Base-by-base conservation (phyloP, 35 echinoderm and acorn worm species). In the Nesometra sesokonis region DNA sequence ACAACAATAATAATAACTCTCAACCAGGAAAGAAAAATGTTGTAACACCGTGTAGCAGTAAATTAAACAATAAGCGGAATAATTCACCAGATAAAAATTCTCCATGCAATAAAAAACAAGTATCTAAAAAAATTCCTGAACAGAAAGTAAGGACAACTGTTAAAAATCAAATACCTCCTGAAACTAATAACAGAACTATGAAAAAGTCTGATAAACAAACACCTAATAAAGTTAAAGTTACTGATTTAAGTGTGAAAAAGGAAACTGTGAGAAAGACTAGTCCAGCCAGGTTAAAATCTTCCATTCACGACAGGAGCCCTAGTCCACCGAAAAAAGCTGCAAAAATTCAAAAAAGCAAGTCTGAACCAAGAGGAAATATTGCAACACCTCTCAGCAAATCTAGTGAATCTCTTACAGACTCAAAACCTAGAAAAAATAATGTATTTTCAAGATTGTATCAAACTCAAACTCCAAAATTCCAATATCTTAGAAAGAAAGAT, bases 381-480 rank as follows among this genome's bases (percentile, higher is more conserved):
- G 35, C 80, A 19, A 35, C 33, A 5, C 32, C 80, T 32, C 31
- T 4, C 4, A 19, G 17, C 80, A 4, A 35, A 37, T 35, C 34
- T 13, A 83, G 21, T 39, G 36, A 29, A 30, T 23, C 81, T 30
- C 21, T 39, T 13, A 83, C 34, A 5, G 30, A 83, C 11, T 35
- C 81, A 83, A 30, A 35, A 13, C 1, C 80, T 21, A 21, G 33
- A 1, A 37, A 39, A 83, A 85, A 67, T 36, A 47, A 37, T 97
- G 94, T 97, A 30, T 97, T 91, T 93, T 97, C 94, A 78, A 90
- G 94, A 82, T 80, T 97, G 47, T 97, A 91, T 85, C 86, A 89
- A 33, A 85, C 90, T 23, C 78, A 83, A n/a, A 88, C 79, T 84
- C 85, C 94, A 13, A 97, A 91, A 86, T 97, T 97, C 91, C 82